Evolutionary conservation across 2,113 vertebrate genomes (phyloP).

Genomic region (Montifringilla adamsi): DNA sequence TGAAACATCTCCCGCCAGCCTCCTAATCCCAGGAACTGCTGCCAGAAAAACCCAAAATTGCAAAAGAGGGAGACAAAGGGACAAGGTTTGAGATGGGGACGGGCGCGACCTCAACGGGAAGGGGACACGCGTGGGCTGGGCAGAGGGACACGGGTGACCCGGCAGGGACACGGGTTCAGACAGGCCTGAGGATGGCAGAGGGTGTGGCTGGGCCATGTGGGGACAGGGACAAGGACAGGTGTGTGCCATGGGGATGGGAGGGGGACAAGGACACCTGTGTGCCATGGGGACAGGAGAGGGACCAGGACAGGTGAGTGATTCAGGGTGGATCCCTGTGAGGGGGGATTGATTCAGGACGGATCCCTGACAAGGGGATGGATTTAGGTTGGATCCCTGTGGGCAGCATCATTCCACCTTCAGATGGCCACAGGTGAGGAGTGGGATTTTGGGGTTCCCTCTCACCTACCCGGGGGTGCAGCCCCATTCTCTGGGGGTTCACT

Average conservation of each 20-base stretch:
- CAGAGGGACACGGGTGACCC: fast-evolving
- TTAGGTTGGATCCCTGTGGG: too few species aligned
- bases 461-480: too few species aligned
- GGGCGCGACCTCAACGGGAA: fast-evolving
- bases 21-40: not conserved
- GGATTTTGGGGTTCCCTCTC: too few species aligned
- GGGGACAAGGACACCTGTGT: not conserved
- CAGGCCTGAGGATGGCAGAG: fast-evolving
- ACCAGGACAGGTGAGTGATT: too few species aligned
- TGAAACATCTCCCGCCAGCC: not conserved
- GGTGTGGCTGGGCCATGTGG: not conserved
- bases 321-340: too few species aligned
- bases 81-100: fast-evolving
- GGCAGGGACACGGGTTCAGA: fast-evolving
- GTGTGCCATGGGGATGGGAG: not conserved
- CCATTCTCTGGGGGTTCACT: not conserved
- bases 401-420: too few species aligned
- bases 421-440: not conserved
- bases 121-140: not conserved
- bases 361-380: too few species aligned
- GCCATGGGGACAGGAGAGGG: too few species aligned
- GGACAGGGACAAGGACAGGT: not conserved
- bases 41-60: not conserved
- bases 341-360: too few species aligned
- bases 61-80: not conserved